Base-by-base conservation (phyloP, 2,888 invertebrate genomes). In the Tetranychus piercei region DNA sequence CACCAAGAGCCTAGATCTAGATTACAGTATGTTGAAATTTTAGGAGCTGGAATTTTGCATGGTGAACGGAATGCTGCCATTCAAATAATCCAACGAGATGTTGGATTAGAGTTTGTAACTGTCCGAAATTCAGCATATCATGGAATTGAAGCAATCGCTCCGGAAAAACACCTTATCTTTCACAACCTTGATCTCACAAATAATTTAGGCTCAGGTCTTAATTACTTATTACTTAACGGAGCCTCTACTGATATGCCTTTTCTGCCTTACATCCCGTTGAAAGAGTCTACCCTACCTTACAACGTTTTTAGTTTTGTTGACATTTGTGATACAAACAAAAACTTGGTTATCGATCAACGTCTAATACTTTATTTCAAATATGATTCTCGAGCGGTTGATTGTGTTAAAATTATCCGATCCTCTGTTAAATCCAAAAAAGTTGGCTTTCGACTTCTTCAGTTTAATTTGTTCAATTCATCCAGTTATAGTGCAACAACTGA, bases 331-430 rank as follows among this genome's bases (percentile, higher is more conserved):
- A 90, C 94, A 1, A 89, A 90, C 74, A 99, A 99, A 84, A 90
- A 91, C 81, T 88, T 99, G 20, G 86, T 87, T 1, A 87, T 99
- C 1, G 91, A 93, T 82, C 94, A 96, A 81, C 86, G 96, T 72
- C 87, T 96, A 6, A 83, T 97, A 0, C 82, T 99, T 23, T 99
- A 95, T 82, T 96, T 94, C 83, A 97, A 96, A 82, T 99, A 99
- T 80, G 94, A 94, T 80, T 94, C 94, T 79, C 88, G 90, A 82
- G 92, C 95, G 0, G 91, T 95, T 0, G 97, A 96, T 81, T 99
- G 97, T 81, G 91, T 97, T 0, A 99, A 99, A 83, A 93, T 96
- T 79, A 94, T 99, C 81, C 89, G 90, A 75, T 91, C 93, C 77
- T 88, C 88, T 76, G 90, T 88, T 80, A 87, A 89, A 77, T 88